Evolutionary conservation across 2,888 invertebrate species (phyloP), one percentile per base, ranked within the genome.

Genomic region (Podotricha telesiphe): DNA sequence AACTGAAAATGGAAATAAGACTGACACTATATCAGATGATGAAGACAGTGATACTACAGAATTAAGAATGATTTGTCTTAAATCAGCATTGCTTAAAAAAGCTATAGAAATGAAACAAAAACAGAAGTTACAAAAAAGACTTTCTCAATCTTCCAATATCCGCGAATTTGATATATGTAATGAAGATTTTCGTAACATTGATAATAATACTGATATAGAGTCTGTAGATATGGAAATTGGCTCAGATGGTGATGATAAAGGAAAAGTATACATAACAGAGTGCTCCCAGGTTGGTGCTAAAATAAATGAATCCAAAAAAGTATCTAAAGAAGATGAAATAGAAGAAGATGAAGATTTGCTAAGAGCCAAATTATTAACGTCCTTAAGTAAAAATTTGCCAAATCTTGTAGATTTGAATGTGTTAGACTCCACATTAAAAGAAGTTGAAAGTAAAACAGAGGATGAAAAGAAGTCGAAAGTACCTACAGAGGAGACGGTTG

Each of bases 41-140:
- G 93, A 93, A 77, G 95, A 95, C 73, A 94, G 93, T 79, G 95
- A 95, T 78, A 94, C 95, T 71, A 86, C 94, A 64, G 93, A 95
- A 75, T 83, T 96, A 59, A 88, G 96, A 74, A 84, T 95, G 75
- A 95, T 94, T 73, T 96, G 95, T 65, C 84, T 96, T n/a, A 94
- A 94, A 76, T 95, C 96, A n/a, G 95, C 95, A 7, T 86, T 95
- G 53, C 78, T 95, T 51, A 95, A 95, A 76, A 95, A 95, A 82
- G 94, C 94, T 69, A 92, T 94, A 74, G 94, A 95, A 80, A 90
- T 94, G 79, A 94, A 94, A 82, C 85, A 84, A 73, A 91, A 90
- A 68, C 86, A 89, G 74, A 92, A 89, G 77, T 71, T 86, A 71
- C 85, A 82, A 65, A 91, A 92, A 77, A 82, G 80, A 68, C 74